Base-by-base conservation (phyloP, 1,140 invertebrate genomes). In the Centruroides vittatus region DNA sequence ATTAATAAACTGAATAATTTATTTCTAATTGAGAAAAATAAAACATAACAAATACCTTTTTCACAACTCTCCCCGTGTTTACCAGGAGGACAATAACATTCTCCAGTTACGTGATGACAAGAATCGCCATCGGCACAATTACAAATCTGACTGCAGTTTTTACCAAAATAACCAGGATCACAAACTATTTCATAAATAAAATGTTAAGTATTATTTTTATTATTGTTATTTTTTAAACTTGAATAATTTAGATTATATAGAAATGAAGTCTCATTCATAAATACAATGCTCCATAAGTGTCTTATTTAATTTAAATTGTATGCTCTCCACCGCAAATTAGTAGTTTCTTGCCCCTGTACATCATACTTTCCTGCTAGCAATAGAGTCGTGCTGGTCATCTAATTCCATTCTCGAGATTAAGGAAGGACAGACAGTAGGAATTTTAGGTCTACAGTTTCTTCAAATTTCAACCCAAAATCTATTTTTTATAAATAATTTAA, bases 51-150 rank as follows among this genome's bases (percentile, higher is more conserved):
- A 50, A 67, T 68, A 78, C 76, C 65, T 71, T 73, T 61, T 70
- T 90, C 83, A 72, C 94, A 98, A 58, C 80, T 76, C 12, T 81
- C 73, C 10, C 93, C 93, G 48, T 73, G 82, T 75, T 80, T 95
- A 5, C 94, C 94, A 47, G 90, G 78, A 0, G 84, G 80, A 78
- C 95, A 98, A 47, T 82, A 83, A 73, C 93, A 98, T 59, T 79
- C 79, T 61, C 91, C 90, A 70, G 84, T 89, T 67, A 86, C 78
- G 47, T 87, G 86, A 76, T 93, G 86, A 75, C 91, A 94, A 58
- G 84, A 81, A 8, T 69, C 73, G 9, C 70, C 73, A 12, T 55
- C 50, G 5, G 47, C 78, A 71, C 90, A 93, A 58, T 85, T 79
- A 70, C 91, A 94, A 9, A 80, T 77, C 54, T 82, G 76, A 46